Evolutionary conservation across 2,888 invertebrate genomes (phyloP).

Genomic region (Troides helena): DNA sequence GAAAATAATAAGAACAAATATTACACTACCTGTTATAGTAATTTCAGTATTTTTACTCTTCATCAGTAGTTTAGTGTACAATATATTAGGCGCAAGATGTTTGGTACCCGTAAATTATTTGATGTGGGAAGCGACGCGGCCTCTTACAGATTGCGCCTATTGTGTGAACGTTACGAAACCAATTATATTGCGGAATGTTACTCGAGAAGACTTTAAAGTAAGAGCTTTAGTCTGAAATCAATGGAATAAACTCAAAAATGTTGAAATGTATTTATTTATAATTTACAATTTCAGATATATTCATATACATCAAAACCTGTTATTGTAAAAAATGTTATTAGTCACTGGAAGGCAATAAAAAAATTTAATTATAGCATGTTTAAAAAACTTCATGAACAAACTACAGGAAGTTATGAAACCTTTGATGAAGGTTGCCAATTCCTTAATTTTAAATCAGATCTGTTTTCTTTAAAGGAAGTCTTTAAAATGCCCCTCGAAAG

Average conservation of each 20-base stretch:
- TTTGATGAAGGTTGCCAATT: constrained; percentile 92
- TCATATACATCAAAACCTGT: constrained; percentile 91
- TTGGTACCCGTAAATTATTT: constrained; percentile 91
- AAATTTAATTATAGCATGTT: constrained; percentile 84
- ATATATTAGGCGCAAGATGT: constrained; percentile 83
- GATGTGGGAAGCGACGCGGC: constrained; percentile 92
- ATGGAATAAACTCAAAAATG: background rate
- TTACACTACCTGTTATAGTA: constrained; percentile 44
- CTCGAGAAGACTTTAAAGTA: constrained; percentile 83
- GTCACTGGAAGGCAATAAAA: constrained; percentile 87
- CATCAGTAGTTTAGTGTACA: constrained; percentile 49
- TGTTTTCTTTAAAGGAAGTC: constrained; percentile 87
- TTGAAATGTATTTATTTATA: background rate
- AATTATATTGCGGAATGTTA: constrained; percentile 84
- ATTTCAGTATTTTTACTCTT: constrained; percentile 46
- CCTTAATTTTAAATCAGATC: constrained; percentile 90
- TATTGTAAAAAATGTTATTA: constrained; percentile 87
- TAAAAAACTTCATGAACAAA: constrained; percentile 83
- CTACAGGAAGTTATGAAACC: constrained; percentile 86
- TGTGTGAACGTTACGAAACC: constrained; percentile 85
- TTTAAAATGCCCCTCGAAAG: constrained; percentile 86
- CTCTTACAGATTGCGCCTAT: constrained; percentile 89
- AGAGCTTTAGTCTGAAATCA: constrained; percentile 33
- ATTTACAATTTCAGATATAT: constrained; percentile 68
- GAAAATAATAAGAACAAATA: constrained; percentile 44